phyloP scores from a whole-genome alignment of 2,113 vertebrate species.

The Perccottus glenii region DNA sequence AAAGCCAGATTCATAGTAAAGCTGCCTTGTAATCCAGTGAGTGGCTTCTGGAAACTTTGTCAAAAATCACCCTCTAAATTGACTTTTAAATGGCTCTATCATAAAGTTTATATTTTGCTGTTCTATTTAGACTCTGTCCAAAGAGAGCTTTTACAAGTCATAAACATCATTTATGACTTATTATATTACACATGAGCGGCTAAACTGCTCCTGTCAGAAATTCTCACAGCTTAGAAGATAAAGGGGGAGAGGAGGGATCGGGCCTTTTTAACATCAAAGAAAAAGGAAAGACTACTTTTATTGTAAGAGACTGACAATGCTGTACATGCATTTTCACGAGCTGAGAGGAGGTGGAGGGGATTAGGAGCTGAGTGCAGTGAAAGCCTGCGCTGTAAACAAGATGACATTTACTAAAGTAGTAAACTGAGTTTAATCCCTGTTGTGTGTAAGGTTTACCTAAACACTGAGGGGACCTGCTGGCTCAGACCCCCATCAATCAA shows the following conservation, averaged over 20 bases:
- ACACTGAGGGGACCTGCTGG: conserved; percentile 22
- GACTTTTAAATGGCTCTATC: neutral
- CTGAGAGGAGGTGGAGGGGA: conserved; percentile 26
- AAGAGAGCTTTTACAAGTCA: conserved; percentile 47
- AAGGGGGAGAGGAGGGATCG: conserved; percentile 1
- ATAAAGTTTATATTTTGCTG: conserved; percentile 35
- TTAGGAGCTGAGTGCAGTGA: conserved; percentile 51
- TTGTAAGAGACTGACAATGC: conserved; percentile 30
- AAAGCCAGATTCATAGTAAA: no score
- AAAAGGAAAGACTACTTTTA: conserved; percentile 26
- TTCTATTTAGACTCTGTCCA: conserved; percentile 18
- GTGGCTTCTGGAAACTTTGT: neutral
- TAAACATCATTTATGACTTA: conserved; percentile 65
- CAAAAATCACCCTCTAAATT: conserved; percentile 12
- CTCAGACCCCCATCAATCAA: conserved; percentile 26
- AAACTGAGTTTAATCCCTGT: conserved; percentile 44
- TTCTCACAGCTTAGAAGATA: conserved; percentile 6
- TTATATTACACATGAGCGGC: conserved; percentile 13
- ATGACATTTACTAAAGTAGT: conserved; percentile 47
- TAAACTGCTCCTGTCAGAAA: conserved; percentile 12
- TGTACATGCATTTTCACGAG: conserved; percentile 27
- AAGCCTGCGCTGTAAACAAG: conserved; percentile 59
- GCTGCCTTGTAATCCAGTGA: no score
- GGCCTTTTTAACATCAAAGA: conserved; percentile 44
- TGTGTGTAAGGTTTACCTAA: conserved; percentile 23